phyloP scores from a whole-genome alignment of 1,140 invertebrate species.

The Bilobella aurantiaca region DNA sequence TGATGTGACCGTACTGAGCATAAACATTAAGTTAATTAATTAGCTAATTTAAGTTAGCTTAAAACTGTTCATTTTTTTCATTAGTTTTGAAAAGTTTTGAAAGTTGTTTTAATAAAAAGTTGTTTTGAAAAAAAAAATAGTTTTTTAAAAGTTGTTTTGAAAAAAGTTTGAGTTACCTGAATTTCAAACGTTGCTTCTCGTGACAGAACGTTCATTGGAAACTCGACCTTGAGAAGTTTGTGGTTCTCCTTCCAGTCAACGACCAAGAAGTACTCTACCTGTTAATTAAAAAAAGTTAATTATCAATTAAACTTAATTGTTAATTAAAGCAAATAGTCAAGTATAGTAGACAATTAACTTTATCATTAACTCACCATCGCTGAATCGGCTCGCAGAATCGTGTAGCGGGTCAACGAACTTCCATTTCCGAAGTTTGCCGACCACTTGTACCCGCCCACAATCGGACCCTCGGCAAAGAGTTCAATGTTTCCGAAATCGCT shows the following conservation, averaged over 20 bases:
- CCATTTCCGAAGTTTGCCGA: conserved; percentile 11
- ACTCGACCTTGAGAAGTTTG: conserved; percentile 48
- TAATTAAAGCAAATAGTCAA: too few relatives aligned
- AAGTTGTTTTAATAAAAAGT: too few relatives aligned
- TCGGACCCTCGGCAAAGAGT: conserved; percentile 1
- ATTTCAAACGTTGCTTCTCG: conserved; percentile 44
- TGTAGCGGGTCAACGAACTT: conserved; percentile 41
- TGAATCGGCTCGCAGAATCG: conserved; percentile 42
- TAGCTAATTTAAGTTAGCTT: too few relatives aligned
- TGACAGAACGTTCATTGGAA: conserved; percentile 42
- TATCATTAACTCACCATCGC: conserved; percentile 33
- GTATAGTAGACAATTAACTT: too few relatives aligned
- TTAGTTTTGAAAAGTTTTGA: too few relatives aligned
- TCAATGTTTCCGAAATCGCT: not conserved
- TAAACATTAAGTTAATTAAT: too few relatives aligned
- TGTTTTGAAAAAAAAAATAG: not conserved
- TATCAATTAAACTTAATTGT: not conserved
- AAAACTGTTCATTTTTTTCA: too few relatives aligned
- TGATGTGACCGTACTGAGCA: conserved; percentile 44
- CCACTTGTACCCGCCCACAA: conserved; percentile 37
- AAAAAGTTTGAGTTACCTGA: not conserved
- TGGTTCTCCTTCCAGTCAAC: conserved; percentile 46
- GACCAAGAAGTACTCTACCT: conserved; percentile 42
- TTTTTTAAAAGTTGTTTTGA: not conserved
- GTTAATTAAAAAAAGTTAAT: not conserved